Evolutionary conservation across 2,797 vertebrate genomes (phyloP), one percentile per base, ranked within the genome.

Genomic region (Mormyrus proboscirostris): DNA sequence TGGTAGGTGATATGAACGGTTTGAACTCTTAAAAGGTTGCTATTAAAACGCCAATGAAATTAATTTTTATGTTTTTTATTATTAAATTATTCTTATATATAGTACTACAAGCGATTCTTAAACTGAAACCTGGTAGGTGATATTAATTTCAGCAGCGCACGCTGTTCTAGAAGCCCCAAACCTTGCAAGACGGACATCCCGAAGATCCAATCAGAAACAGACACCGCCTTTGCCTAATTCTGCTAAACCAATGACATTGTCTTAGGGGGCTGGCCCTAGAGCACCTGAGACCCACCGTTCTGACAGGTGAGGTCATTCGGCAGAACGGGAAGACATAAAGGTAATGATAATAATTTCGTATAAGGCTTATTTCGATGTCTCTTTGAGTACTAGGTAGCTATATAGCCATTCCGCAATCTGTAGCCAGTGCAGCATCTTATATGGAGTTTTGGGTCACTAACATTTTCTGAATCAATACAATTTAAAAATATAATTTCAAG

Each of bases 101-200:
- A 82, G 41, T 82, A 47, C 47, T 82, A 47, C 19, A 44, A 47
- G 38, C 41, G 7, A 47, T 79, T 79, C 16, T 47, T 44, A 82
- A 44, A 82, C 16, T 82, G 76, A 82, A 47, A 82, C 76, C 41
- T 82, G 41, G 76, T 4, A 47, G 2, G 47, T 29, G 49, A 85
- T 85, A 85, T 49, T 49, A 22, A 85, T 51, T 85, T 85, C 82
- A 85, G n/a, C 82, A 85, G 4, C 16, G 69, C 22, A 86, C 51
- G 22, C 33, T 47, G 51, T 76, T 90, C 29, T 55, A 88, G 59
- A 90, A 59, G 6, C n/a, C 47, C 84, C 19, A 44, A 91, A 90
- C 90, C 94, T 94, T 91, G 89, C 90, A 92, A 57, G 94, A 94
- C 89, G 92, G 93, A 93, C 90, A 92, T 22, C 90, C 90, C 90